phyloP scores from a whole-genome alignment of 2,797 vertebrate genomes.

The Bradypus variegatus region DNA sequence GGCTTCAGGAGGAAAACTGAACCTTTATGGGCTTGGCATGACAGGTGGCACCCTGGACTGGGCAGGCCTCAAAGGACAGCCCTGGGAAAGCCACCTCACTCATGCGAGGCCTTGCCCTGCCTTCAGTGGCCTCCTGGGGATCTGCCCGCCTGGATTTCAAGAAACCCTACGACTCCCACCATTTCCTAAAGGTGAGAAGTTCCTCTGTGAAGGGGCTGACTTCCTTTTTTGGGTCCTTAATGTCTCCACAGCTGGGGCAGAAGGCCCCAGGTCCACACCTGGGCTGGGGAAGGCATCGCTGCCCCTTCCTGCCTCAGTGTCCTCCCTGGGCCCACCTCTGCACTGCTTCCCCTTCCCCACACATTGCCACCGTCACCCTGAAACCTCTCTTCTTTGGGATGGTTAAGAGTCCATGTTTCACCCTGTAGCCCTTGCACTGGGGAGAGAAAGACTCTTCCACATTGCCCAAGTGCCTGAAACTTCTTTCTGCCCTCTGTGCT shows the following conservation, averaged over 20 bases:
- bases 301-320: neutral
- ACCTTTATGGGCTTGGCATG: neutral
- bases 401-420: neutral
- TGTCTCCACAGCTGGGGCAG: neutral
- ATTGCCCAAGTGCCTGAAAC: neutral
- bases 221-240: neutral
- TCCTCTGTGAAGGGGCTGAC: neutral
- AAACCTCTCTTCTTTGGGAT: neutral
- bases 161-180: neutral
- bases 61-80: neutral
- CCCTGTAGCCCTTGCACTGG: neutral
- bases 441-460: neutral
- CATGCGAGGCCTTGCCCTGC: neutral
- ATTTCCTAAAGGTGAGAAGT: neutral
- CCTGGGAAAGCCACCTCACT: neutral
- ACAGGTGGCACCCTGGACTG: neutral
- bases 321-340: neutral
- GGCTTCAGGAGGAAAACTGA: neutral
- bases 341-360: neutral
- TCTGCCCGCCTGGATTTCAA: neutral
- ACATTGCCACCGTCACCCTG: neutral
- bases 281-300: neutral
- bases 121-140: neutral
- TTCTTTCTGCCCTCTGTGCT: neutral
- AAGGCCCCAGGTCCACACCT: neutral